Conservation (phyloP, 2,888 invertebrate genomes). For the Lordiphosa andalusiaca region DNA sequence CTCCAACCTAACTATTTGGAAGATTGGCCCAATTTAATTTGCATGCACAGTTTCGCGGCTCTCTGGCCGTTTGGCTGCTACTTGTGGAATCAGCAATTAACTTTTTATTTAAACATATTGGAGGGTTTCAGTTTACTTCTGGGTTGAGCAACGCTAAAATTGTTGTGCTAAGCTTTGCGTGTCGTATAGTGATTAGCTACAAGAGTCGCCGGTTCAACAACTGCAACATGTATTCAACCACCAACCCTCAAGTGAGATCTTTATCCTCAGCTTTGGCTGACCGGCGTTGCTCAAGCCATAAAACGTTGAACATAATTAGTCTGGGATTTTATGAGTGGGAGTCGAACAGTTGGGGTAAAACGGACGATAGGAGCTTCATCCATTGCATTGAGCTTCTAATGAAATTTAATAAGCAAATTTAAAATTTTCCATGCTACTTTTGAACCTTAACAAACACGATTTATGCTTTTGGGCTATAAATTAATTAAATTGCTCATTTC, state of each 20-base stretch:
- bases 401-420: slow-evolving; percentile 5
- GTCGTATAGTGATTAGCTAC: slow-evolving; percentile 57
- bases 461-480: slow-evolving; percentile 38
- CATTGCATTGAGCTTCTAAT: not conserved
- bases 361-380: slow-evolving; percentile 2
- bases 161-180: slow-evolving; percentile 37
- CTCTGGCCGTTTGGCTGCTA: slow-evolving; percentile 13
- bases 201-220: slow-evolving; percentile 23
- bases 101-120: slow-evolving; percentile 58
- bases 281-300: slow-evolving; percentile 26
- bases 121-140: not conserved
- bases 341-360: not conserved
- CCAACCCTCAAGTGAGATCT: slow-evolving; percentile 30
- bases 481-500: slow-evolving; percentile 65
- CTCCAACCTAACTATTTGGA: no score
- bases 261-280: slow-evolving; percentile 30
- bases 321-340: slow-evolving; percentile 12
- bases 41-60: not conserved
- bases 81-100: slow-evolving; percentile 30
- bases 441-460: not conserved
- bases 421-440: slow-evolving; percentile 3
- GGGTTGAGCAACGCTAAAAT: not conserved
- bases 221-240: slow-evolving; percentile 9
- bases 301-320: slow-evolving; percentile 28
- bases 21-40: no score